Conservation (phyloP, 1,140 invertebrate genomes). For the Hyposmocoma kahamanoa region DNA sequence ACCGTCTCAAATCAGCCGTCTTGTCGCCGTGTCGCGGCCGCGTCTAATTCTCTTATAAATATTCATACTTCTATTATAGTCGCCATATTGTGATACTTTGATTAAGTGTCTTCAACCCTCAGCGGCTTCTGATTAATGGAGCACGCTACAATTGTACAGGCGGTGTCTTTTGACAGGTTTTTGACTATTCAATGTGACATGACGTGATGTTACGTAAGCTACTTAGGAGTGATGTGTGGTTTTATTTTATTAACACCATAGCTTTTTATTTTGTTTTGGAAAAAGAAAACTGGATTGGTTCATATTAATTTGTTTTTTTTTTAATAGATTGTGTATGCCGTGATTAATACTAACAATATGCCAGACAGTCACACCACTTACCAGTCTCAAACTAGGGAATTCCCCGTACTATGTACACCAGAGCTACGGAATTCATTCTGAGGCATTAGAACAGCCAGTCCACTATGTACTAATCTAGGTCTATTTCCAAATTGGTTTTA, state of each 20-base stretch:
- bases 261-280: too few relatives aligned
- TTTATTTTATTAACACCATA: constrained; percentile 20
- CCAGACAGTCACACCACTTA: too few relatives aligned
- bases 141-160: constrained; percentile 29
- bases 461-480: too few relatives aligned
- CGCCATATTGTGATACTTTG: constrained; percentile 65
- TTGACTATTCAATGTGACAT: constrained; percentile 21
- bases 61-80: constrained; percentile 55
- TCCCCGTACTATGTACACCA: too few relatives aligned
- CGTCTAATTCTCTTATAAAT: constrained; percentile 61
- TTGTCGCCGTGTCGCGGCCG: constrained; percentile 31
- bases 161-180: constrained; percentile 39
- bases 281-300: too few relatives aligned
- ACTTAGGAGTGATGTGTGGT: constrained; percentile 32
- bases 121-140: constrained; percentile 43
- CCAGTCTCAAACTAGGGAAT: too few relatives aligned
- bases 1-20: constrained; percentile 37
- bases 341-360: too few relatives aligned
- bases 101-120: constrained; percentile 58
- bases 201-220: constrained; percentile 28
- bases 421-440: too few relatives aligned
- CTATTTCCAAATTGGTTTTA: too few relatives aligned
- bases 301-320: too few relatives aligned
- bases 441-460: too few relatives aligned
- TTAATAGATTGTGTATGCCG: too few relatives aligned